Evolutionary conservation across 2,797 vertebrate species (phyloP).

Genomic region (Sebastes hopkinsi): DNA sequence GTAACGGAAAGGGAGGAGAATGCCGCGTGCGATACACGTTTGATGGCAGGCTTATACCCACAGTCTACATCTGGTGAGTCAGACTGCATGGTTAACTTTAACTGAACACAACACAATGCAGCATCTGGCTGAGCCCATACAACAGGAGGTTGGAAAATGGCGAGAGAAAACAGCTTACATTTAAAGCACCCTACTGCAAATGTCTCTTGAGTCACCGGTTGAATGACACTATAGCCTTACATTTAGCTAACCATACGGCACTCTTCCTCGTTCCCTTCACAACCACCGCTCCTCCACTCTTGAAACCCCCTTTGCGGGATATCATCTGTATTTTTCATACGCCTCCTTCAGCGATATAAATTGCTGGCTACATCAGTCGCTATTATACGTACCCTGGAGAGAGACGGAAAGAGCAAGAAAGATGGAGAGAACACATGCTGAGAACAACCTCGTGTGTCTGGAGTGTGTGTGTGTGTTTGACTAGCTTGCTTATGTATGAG

Average conservation of each 20-base stretch:
- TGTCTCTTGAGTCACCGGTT: slow-evolving; percentile 25
- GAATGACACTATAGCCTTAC: slow-evolving; percentile 36
- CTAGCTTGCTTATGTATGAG: slow-evolving; percentile 14
- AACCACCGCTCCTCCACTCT: slow-evolving; percentile 29
- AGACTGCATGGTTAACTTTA: neutral
- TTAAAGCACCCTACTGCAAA: slow-evolving; percentile 27
- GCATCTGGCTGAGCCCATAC: neutral
- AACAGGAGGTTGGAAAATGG: neutral
- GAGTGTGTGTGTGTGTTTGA: slow-evolving; percentile 25
- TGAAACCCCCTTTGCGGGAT: slow-evolving; percentile 61
- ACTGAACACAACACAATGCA: neutral
- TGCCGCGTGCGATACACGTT: too few relatives aligned
- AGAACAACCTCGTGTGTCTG: slow-evolving; percentile 40
- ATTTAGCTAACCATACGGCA: slow-evolving; percentile 1
- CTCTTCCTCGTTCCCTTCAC: slow-evolving; percentile 4
- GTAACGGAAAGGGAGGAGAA: too few relatives aligned
- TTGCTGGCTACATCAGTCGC: slow-evolving; percentile 63
- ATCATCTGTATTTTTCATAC: slow-evolving; percentile 67
- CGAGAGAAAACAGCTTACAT: neutral
- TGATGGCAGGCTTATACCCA: too few relatives aligned
- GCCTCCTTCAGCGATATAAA: slow-evolving; percentile 67
- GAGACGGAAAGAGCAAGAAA: slow-evolving; percentile 48
- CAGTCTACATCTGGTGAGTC: too few relatives aligned
- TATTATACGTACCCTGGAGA: slow-evolving; percentile 64
- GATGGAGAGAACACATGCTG: slow-evolving; percentile 62